phyloP scores from a whole-genome alignment of 2,113 vertebrate species.

The Myotis brandtii region DNA sequence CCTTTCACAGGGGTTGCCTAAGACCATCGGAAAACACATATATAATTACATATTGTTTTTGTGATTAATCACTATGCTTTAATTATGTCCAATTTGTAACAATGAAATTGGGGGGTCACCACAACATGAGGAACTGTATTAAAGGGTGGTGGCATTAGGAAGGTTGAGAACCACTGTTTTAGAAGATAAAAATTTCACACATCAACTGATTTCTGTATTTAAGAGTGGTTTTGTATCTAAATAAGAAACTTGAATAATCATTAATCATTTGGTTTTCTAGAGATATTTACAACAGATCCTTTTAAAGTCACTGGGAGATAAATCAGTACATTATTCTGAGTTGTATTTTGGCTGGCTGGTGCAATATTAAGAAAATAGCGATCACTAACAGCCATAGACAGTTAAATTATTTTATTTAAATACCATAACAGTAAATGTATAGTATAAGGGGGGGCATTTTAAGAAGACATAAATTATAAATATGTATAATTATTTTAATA shows the following conservation, averaged over 20 bases:
- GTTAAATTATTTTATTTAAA: conserved; percentile 58
- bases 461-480: conserved; percentile 15
- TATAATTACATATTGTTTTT: too few relatives aligned
- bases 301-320: conserved; percentile 9
- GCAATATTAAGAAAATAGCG: conserved; percentile 5
- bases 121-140: too few relatives aligned
- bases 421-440: neutral
- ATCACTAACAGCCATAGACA: neutral
- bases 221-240: conserved; percentile 40
- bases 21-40: too few relatives aligned
- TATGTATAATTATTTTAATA: conserved; percentile 20
- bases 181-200: conserved; percentile 29
- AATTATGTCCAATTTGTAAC: too few relatives aligned
- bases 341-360: neutral
- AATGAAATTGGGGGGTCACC: too few relatives aligned
- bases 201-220: conserved; percentile 34
- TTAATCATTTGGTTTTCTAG: conserved; percentile 30
- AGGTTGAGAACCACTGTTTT: too few relatives aligned
- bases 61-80: too few relatives aligned
- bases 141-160: too few relatives aligned
- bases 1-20: too few relatives aligned
- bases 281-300: neutral
- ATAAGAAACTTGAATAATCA: conserved; percentile 34
- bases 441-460: neutral
- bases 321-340: conserved; percentile 1